Base-by-base conservation (phyloP, 2,888 invertebrate genomes). In the Keiferia lycopersicella region DNA sequence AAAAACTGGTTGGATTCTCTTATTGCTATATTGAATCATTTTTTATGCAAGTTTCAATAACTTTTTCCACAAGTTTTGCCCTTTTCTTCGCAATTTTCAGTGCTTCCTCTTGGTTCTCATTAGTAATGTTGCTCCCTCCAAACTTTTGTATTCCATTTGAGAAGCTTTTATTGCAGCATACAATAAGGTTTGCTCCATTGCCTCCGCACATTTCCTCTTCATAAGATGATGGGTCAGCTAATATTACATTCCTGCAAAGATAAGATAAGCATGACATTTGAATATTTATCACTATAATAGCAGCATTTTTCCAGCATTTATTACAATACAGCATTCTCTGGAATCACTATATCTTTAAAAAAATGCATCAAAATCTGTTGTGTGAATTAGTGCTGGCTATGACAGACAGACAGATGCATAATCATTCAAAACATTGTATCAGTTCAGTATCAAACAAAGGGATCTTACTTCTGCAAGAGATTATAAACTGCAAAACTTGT, bases 221-320 rank as follows among this genome's bases (percentile, higher is more conserved):
- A 83, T 96, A 96, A n/a, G 93, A 87, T 45, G 96, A 95, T 38
- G 97, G 97, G 83, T 97, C 97, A n/a, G 93, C 93, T 69, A 96
- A 80, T 58, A 96, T 82, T 41, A 94, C 86, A 71, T 93, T 92
- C 67, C 96, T 96, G 53, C 38, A 66, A 65, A 30, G 30, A 51
- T 22, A 18, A 50, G 34, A 16, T n/a, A 16, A 45, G 16, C n/a
- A 16, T 45, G n/a, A 16, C 1, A 45, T 16, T 7, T 1, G 4
- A 7, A 45, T 7, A 50, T 50, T 20, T 8, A n/a, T 48, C 0
- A n/a, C n/a, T n/a, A n/a, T n/a, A n/a, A n/a, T n/a, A n/a, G n/a
- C n/a, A n/a, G n/a, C n/a, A n/a, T n/a, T n/a, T n/a, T n/a, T n/a
- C n/a, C n/a, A n/a, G n/a, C n/a, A n/a, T n/a, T n/a, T n/a, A n/a